A percentile compares a stretch with the other conserved stretches of the same genome.
Conservation (phyloP, 2,797 vertebrate genomes). For the Fundulus diaphanus region DNA sequence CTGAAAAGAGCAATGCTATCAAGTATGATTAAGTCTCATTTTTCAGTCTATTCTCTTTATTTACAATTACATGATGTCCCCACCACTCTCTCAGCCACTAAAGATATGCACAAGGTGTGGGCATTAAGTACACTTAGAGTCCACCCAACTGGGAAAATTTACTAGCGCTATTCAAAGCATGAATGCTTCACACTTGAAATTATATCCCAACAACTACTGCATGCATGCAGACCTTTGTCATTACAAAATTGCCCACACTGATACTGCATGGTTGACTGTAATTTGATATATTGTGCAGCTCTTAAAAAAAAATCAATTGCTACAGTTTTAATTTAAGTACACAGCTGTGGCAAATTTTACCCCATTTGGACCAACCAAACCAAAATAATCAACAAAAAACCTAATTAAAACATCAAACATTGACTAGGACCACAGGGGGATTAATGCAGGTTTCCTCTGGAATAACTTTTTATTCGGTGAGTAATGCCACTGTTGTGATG, state of each 20-base stretch:
- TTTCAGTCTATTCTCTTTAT: not conserved
- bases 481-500: slow-evolving; percentile 7
- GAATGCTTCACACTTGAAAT: not conserved
- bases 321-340: not conserved
- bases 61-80: not conserved
- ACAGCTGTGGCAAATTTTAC: too few relatives aligned
- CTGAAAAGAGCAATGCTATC: not conserved
- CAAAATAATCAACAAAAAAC: not conserved
- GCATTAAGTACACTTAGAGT: not conserved
- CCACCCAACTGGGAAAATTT: not conserved
- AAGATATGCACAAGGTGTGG: not conserved
- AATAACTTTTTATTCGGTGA: slow-evolving; percentile 3
- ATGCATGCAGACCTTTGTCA: not conserved
- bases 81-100: not conserved
- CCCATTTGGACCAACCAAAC: not conserved
- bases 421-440: not conserved
- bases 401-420: not conserved
- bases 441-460: not conserved
- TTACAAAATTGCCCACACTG: not conserved
- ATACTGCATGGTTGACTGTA: not conserved
- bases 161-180: not conserved
- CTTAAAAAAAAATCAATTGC: not conserved
- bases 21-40: not conserved
- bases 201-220: not conserved
- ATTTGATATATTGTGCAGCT: not conserved